Conservation (phyloP, 2,797 vertebrate species). For the Sphenodon punctatus region DNA sequence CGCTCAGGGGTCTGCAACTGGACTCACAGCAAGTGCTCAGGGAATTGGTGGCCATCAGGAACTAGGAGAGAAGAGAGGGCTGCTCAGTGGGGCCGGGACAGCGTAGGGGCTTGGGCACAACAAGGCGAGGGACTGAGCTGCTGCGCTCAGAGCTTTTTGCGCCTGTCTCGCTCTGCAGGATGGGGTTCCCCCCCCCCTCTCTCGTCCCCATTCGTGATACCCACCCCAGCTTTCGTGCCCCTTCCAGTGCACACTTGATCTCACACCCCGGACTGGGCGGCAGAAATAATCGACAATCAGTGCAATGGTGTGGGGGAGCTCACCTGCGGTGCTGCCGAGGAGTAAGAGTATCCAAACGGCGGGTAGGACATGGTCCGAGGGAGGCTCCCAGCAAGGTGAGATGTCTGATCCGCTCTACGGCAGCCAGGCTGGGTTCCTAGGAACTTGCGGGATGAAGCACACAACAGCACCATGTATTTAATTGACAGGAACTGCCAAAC, state of each 20-base stretch:
- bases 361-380: constrained; percentile 98
- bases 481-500: constrained; percentile 70
- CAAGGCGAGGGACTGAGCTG: not conserved
- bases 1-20: constrained; percentile 87
- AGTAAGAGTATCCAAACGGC: constrained; percentile 98
- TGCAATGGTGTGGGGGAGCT: constrained; percentile 64
- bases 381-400: constrained; percentile 82
- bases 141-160: too few relatives aligned
- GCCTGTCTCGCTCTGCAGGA: not conserved
- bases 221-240: not conserved
- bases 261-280: not conserved
- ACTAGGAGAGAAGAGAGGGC: constrained; percentile 73
- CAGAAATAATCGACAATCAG: too few relatives aligned
- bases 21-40: constrained; percentile 97
- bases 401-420: constrained; percentile 80
- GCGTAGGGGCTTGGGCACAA: not conserved
- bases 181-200: too few relatives aligned
- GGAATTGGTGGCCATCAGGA: constrained; percentile 97
- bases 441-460: constrained; percentile 89
- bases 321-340: constrained; percentile 98
- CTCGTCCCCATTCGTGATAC: not conserved
- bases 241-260: not conserved
- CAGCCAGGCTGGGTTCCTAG: constrained; percentile 83
- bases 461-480: constrained; percentile 86
- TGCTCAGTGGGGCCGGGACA: not conserved